These are phyloP conservation scores for Macaria notata DNA, from an alignment of 2,888 invertebrate genomes.

Conservation along the genomic window DNA sequence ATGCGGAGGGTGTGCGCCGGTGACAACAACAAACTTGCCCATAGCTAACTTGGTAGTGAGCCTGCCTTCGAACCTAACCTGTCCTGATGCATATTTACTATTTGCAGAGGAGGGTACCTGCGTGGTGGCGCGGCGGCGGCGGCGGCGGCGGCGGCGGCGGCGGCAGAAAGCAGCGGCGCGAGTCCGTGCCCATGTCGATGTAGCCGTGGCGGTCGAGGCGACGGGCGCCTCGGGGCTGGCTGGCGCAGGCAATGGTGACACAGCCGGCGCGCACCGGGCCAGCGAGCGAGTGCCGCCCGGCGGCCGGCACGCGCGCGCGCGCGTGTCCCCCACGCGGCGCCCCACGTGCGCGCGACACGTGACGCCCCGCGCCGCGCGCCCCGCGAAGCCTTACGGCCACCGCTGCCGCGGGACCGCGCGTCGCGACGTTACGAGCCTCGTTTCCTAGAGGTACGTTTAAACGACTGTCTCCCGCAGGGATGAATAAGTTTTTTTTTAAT, in stretches of 20 bases:
- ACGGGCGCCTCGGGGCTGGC: constrained; percentile 52
- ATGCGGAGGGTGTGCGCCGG: no score
- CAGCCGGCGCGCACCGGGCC: not conserved
- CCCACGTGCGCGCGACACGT: constrained; percentile 50
- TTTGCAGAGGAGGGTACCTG: no score
- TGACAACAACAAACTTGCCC: no score
- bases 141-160: constrained; percentile 29
- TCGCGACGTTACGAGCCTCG: no score
- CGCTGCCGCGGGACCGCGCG: not conserved
- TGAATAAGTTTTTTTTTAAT: no score
- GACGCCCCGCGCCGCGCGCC: constrained; percentile 21
- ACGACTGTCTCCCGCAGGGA: no score
- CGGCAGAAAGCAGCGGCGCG: constrained; percentile 36
- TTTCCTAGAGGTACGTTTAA: no score
- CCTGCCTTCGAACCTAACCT: no score
- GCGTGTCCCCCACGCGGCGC: constrained; percentile 63
- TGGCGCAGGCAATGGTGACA: constrained; percentile 59
- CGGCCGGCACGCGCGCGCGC: constrained; percentile 55
- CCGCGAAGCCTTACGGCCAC: constrained; percentile 7
- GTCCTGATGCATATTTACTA: no score
- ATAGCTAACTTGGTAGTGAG: no score
- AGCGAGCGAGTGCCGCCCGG: constrained; percentile 3
- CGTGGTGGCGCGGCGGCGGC: constrained; percentile 21
- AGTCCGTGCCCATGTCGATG: constrained; percentile 75
- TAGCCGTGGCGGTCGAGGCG: constrained; percentile 80